A percentile compares a stretch with the other conserved stretches of the same genome.
phyloP scores from a whole-genome alignment of 2,888 invertebrate species.

The Julus scanicus region DNA sequence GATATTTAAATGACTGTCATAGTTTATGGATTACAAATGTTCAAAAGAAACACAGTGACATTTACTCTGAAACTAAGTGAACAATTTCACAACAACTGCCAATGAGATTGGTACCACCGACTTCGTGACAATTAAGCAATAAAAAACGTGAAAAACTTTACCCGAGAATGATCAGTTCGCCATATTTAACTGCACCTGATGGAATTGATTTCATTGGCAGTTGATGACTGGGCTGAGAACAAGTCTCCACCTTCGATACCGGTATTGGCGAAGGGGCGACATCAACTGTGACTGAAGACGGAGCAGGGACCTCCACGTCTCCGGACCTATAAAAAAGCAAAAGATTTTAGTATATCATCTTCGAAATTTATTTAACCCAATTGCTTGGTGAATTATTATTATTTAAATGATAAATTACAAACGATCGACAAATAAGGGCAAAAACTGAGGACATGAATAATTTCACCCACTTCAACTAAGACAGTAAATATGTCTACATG shows the following conservation, averaged over 20 bases:
- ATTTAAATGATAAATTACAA: neutral
- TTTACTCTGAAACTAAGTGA: too few relatives aligned
- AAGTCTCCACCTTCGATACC: neutral
- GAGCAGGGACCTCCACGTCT: constrained; percentile 7
- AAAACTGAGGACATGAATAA: too few relatives aligned
- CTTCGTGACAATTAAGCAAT: neutral
- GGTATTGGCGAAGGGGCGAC: neutral
- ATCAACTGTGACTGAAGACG: neutral
- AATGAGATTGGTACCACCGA: too few relatives aligned
- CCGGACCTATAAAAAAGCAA: neutral
- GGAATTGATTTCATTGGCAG: neutral
- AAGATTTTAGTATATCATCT: neutral
- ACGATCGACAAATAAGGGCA: neutral
- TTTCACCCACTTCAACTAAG: too few relatives aligned
- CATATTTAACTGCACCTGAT: constrained; percentile 76
- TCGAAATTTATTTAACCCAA: neutral
- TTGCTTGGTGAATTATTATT: neutral
- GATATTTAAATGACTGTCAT: too few relatives aligned
- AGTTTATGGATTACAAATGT: too few relatives aligned
- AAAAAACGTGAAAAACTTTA: constrained; percentile 65
- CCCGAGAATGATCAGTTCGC: constrained; percentile 94
- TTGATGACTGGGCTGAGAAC: constrained; percentile 26
- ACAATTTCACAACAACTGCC: too few relatives aligned
- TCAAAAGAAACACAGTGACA: constrained; percentile 61
- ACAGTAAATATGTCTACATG: too few relatives aligned